These are phyloP conservation scores for Apantesis nais DNA, from an alignment of 2,888 invertebrate genomes.

Conservation along the genomic window DNA sequence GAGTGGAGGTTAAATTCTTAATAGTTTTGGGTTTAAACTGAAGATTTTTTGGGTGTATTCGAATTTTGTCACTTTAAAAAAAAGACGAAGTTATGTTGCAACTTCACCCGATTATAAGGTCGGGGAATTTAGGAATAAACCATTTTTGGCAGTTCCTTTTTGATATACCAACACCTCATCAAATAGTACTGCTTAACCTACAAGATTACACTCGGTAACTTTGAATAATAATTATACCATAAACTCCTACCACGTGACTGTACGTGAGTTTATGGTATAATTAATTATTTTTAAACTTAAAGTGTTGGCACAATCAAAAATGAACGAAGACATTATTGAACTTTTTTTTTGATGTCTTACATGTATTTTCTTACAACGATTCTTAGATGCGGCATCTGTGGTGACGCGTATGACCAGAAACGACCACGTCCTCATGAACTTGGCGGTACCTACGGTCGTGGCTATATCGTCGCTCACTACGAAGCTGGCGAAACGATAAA, in stretches of 20 bases:
- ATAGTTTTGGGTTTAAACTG: neutral
- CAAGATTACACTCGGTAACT: neutral
- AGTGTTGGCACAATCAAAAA: too few relatives aligned
- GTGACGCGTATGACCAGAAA: constrained; percentile 90
- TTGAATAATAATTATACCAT: too few relatives aligned
- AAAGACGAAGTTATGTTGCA: neutral
- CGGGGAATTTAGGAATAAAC: neutral
- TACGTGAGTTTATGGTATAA: neutral
- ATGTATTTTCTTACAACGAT: neutral
- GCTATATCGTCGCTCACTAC: constrained; percentile 90
- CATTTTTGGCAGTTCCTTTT: neutral
- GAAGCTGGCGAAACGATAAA: constrained; percentile 87
- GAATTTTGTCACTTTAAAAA: neutral
- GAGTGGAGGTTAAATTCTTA: neutral
- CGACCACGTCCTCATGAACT: constrained; percentile 91
- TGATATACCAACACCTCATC: neutral
- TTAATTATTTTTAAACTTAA: neutral
- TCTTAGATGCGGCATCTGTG: constrained; percentile 91
- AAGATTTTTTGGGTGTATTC: neutral
- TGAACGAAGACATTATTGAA: neutral
- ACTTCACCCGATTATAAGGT: neutral
- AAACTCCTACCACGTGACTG: too few relatives aligned
- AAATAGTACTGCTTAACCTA: neutral
- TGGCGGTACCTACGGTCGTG: constrained; percentile 92
- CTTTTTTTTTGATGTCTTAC: neutral